Evolutionary conservation across 2,888 invertebrate genomes (phyloP).

Genomic region (Lysandra bellargus): DNA sequence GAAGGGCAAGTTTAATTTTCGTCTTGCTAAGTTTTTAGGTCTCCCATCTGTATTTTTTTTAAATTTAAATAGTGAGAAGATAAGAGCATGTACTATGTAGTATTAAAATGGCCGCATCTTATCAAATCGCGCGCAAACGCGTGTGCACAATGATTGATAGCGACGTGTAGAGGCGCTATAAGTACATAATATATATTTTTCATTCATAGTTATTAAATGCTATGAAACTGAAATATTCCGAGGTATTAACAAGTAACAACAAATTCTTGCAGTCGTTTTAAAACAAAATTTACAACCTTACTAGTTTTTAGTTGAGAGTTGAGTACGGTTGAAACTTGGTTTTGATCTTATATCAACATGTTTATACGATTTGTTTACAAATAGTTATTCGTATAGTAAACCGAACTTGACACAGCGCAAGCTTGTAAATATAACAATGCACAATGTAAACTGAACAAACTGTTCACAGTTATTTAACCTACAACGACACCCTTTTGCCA

Average conservation of each 20-base stretch:
- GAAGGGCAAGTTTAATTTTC: background rate
- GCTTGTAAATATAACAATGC: slow-evolving; percentile 26
- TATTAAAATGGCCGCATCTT: background rate
- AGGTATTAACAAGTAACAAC: too few species aligned
- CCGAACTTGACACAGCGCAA: slow-evolving; percentile 21
- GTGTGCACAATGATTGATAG: background rate
- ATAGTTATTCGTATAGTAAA: slow-evolving; percentile 6
- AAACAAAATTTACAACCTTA: too few species aligned
- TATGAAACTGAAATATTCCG: too few species aligned
- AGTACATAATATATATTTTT: background rate
- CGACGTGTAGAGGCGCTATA: background rate
- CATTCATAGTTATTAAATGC: too few species aligned
- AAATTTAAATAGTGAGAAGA: too few species aligned
- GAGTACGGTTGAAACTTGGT: background rate
- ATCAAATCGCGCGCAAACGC: background rate
- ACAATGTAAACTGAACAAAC: background rate
- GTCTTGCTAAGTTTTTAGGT: background rate
- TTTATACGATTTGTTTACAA: background rate
- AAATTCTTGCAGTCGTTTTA: too few species aligned
- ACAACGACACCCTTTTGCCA: background rate
- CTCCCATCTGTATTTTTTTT: too few species aligned
- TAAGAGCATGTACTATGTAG: too few species aligned
- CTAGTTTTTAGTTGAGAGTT: too few species aligned
- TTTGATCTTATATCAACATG: background rate
- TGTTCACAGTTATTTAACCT: background rate